Base-by-base conservation (phyloP, 2,113 vertebrate species). In the Erinaceus europaeus region DNA sequence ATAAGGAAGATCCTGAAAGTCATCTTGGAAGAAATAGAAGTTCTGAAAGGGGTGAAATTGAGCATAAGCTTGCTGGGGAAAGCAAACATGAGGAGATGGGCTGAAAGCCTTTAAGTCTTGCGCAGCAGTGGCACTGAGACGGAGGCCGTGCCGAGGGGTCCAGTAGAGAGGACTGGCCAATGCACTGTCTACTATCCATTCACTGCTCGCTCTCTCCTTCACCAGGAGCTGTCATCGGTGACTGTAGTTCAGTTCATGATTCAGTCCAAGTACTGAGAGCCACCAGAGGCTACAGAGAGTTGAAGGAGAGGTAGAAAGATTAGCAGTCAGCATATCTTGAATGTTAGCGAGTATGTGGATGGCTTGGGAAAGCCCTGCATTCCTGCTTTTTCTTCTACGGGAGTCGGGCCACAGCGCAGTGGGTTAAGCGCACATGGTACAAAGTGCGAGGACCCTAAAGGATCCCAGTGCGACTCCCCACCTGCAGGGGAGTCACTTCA, bases 21-120 rank as follows among this genome's bases (percentile, higher is more conserved):
- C 84, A 81, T 91, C 74, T 75, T 79, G 18, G 36, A 87, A 87
- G 48, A 87, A 9, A 14, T 73, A 20, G 57, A 75, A 65, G 73
- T 59, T 46, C 67, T 71, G 34, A 86, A n/a, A 91, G 32, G 34
- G 15, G 9, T 89, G 46, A 44, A 57, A 81, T 89, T 32, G 68
- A 59, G 52, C 76, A 72, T 76, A 44, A 65, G 38, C 86, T 5
- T 62, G 9, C 52, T 89, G 20, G 27, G 6, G 44, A 69, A 76
- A 59, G 38, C 23, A 42, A 23, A 48, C 55, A 40, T 74, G 42
- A 17, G 71, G 50, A 21, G 32, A 21, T 59, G 29, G n/a, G 67
- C 57, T 73, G 44, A 59, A 82, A 74, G 87, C n/a, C 14, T 40
- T 64, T 14, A 75, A 57, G 40, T 71, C n/a, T 1, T 27, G 44